Evolutionary conservation across 2,113 vertebrate species (phyloP).

Genomic region (Oplegnathus fasciatus): DNA sequence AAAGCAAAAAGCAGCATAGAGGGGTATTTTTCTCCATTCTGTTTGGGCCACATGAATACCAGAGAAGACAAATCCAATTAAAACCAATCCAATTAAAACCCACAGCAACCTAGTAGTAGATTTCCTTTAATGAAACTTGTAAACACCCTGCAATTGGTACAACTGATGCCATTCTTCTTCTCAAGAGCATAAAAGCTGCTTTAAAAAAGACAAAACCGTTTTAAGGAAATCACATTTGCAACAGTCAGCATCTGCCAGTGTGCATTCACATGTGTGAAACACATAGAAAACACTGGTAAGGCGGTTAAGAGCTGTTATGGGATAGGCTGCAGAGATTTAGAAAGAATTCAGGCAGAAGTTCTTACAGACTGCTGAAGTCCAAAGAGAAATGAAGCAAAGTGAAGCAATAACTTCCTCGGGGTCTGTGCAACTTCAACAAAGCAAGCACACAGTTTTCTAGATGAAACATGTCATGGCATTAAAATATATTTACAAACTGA

Average conservation of each 20-base stretch:
- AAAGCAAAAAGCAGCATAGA: not conserved
- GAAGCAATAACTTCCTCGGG: not conserved
- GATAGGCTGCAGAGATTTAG: not conserved
- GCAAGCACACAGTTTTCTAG: not conserved
- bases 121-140: constrained; percentile 12
- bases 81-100: constrained; percentile 13
- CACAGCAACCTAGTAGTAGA: not conserved
- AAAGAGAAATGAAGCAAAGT: not conserved
- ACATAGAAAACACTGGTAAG: not conserved
- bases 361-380: not conserved
- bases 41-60: not conserved
- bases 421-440: not conserved
- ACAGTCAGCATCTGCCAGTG: not conserved
- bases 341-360: not conserved
- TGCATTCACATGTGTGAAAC: not conserved
- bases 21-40: not conserved
- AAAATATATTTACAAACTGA: not conserved
- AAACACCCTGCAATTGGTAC: not conserved
- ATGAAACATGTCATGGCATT: not conserved
- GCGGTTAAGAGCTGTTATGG: not conserved
- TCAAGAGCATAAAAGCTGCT: not conserved
- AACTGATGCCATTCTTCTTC: not conserved
- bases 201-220: not conserved
- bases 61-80: not conserved
- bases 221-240: not conserved